Evolutionary conservation across 30 jellyfish, hydroid and myxozoan genomes (phyloP), one percentile per base, ranked within the genome.

Genomic region (Phacellophora camtschatica): DNA sequence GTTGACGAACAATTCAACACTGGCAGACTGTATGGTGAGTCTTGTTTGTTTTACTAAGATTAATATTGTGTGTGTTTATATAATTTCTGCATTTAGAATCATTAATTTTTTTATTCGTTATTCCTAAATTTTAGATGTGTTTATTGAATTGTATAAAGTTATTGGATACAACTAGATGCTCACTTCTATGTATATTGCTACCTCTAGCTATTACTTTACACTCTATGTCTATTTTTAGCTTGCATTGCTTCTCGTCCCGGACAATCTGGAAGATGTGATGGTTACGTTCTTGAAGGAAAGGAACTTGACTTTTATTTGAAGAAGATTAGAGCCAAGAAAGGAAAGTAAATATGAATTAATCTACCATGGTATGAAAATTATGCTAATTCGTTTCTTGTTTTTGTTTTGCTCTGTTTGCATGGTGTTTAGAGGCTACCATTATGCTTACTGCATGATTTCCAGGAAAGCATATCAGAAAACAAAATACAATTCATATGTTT

Each of bases 161-260:
- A n/a, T n/a, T n/a, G n/a, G n/a, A n/a, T n/a, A n/a, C n/a, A n/a
- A n/a, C n/a, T n/a, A n/a, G n/a, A n/a, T n/a, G n/a, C n/a, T n/a
- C n/a, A n/a, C n/a, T n/a, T n/a, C n/a, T n/a, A n/a, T n/a, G n/a
- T n/a, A n/a, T n/a, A n/a, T n/a, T n/a, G n/a, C n/a, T n/a, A n/a
- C n/a, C n/a, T n/a, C n/a, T n/a, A n/a, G n/a, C n/a, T n/a, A n/a
- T n/a, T n/a, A n/a, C n/a, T n/a, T n/a, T n/a, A n/a, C n/a, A n/a
- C n/a, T n/a, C n/a, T n/a, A n/a, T n/a, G n/a, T n/a, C n/a, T n/a
- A n/a, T n/a, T 61, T 13, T 6, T 29, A 90, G 99, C 99, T 19
- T 94, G 99, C 95, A 88, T 94, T 53, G 78, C 99, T 7, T 94
- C 99, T 30, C 94, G 99, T 37, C 99, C 99, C 24, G 99, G 99